Conservation (phyloP, 2,888 invertebrate species). For the Operophtera brumata region DNA sequence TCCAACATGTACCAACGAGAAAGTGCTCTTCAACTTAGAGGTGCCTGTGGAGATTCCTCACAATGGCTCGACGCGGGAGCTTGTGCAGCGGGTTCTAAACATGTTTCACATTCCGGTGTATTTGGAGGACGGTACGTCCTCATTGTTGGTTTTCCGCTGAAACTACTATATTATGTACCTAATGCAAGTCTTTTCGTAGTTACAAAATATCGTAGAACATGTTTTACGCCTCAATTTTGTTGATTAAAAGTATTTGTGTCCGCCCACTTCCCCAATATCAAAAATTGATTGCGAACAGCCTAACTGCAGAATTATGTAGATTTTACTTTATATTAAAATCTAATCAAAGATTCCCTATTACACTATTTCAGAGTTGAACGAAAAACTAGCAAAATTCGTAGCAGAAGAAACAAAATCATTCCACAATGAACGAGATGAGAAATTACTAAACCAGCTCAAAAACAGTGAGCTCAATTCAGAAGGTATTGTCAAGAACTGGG, state of each 20-base stretch:
- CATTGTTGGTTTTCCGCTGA: background rate
- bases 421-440: conserved; percentile 83
- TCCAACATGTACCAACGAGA: conserved; percentile 80
- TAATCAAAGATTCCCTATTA: too few species aligned
- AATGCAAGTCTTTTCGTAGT: background rate
- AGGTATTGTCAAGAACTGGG: conserved; percentile 88
- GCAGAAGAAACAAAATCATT: conserved; percentile 83
- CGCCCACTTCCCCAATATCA: conserved; percentile 11
- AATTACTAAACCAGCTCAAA: conserved; percentile 81
- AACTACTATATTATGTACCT: background rate
- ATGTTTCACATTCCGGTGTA: conserved; percentile 86
- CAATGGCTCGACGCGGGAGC: conserved; percentile 81
- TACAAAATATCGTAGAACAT: background rate
- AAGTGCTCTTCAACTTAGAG: conserved; percentile 77
- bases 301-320: too few species aligned
- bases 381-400: conserved; percentile 83
- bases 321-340: too few species aligned
- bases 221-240: background rate
- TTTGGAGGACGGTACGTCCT: conserved; percentile 81
- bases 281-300: too few species aligned
- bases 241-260: background rate
- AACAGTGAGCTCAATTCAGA: conserved; percentile 85
- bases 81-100: conserved; percentile 83
- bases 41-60: conserved; percentile 83
- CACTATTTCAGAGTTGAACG: conserved; percentile 76